phyloP scores from a whole-genome alignment of 2,888 invertebrate genomes.

The Aethes cnicana region DNA sequence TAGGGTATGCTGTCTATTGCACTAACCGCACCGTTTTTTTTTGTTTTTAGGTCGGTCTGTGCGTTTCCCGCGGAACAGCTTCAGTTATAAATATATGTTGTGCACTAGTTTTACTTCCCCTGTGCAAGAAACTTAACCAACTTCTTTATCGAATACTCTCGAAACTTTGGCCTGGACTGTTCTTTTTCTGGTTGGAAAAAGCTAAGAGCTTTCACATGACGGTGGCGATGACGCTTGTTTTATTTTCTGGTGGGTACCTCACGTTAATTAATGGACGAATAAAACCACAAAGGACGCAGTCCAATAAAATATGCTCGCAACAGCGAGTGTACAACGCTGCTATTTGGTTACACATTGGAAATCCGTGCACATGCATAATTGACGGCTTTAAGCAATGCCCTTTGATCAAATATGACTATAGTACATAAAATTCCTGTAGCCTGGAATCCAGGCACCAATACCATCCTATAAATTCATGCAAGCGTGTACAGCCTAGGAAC shows the following conservation, averaged over 20 bases:
- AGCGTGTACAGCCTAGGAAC: slow-evolving; percentile 28
- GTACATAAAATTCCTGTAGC: slow-evolving; percentile 24
- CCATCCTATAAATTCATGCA: slow-evolving; percentile 23
- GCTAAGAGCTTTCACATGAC: slow-evolving; percentile 80
- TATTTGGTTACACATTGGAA: slow-evolving; percentile 24
- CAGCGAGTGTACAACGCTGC: slow-evolving; percentile 14
- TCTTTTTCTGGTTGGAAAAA: slow-evolving; percentile 75
- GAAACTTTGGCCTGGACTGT: slow-evolving; percentile 61
- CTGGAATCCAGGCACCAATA: slow-evolving; percentile 19
- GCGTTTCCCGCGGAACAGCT: slow-evolving; percentile 80
- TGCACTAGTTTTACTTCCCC: slow-evolving; percentile 69
- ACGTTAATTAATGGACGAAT: background rate
- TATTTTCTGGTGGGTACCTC: slow-evolving; percentile 71
- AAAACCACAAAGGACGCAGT: too few species aligned
- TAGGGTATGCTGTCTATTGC: slow-evolving; percentile 2
- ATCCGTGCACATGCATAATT: slow-evolving; percentile 30
- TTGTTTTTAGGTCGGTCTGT: slow-evolving; percentile 75
- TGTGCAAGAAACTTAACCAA: slow-evolving; percentile 79
- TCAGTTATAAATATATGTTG: slow-evolving; percentile 73
- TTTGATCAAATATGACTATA: slow-evolving; percentile 21
- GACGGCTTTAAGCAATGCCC: slow-evolving; percentile 21
- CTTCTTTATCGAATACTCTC: slow-evolving; percentile 62
- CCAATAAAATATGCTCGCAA: too few species aligned
- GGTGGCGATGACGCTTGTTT: slow-evolving; percentile 71
- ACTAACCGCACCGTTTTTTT: slow-evolving; percentile 7